Percentiles rank a stretch among this genome's conserved stretches.
phyloP scores from a whole-genome alignment of 1,140 invertebrate genomes.

The Hycleus cichorii region DNA sequence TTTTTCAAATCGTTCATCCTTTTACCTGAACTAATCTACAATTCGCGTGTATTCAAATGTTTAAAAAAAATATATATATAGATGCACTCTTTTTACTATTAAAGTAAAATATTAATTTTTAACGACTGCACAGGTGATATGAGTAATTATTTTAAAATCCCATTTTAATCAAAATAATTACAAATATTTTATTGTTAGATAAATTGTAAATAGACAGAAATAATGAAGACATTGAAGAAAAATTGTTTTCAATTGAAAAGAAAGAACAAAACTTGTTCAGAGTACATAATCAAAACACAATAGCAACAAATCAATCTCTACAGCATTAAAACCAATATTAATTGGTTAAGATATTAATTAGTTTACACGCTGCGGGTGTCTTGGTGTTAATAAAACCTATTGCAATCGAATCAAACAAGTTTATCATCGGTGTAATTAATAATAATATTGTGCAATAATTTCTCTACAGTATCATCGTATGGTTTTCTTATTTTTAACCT shows the following conservation, averaged over 20 bases:
- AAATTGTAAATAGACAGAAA: background rate
- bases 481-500: too few relatives aligned
- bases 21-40: slow-evolving; percentile 6
- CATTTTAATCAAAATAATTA: background rate
- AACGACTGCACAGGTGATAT: slow-evolving; percentile 5
- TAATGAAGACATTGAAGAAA: too few relatives aligned
- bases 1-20: slow-evolving; percentile 6
- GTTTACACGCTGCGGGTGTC: slow-evolving; percentile 10
- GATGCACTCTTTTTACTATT: too few relatives aligned
- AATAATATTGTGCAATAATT: slow-evolving; percentile 1
- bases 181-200: too few relatives aligned
- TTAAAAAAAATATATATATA: too few relatives aligned
- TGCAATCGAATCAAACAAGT: slow-evolving; percentile 10
- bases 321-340: slow-evolving; percentile 14
- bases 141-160: slow-evolving; percentile 9
- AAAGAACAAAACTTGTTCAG: background rate
- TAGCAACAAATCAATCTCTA: slow-evolving; percentile 15
- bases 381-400: slow-evolving; percentile 1
- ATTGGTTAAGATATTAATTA: slow-evolving; percentile 20
- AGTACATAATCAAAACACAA: slow-evolving; percentile 6
- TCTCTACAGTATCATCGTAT: too few relatives aligned
- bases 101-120: too few relatives aligned
- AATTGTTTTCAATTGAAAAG: background rate
- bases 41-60: slow-evolving; percentile 2
- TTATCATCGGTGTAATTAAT: slow-evolving; percentile 7